These are phyloP conservation scores for Muschampia staudingeri DNA, from an alignment of 2,888 invertebrate genomes.

Conservation along the genomic window DNA sequence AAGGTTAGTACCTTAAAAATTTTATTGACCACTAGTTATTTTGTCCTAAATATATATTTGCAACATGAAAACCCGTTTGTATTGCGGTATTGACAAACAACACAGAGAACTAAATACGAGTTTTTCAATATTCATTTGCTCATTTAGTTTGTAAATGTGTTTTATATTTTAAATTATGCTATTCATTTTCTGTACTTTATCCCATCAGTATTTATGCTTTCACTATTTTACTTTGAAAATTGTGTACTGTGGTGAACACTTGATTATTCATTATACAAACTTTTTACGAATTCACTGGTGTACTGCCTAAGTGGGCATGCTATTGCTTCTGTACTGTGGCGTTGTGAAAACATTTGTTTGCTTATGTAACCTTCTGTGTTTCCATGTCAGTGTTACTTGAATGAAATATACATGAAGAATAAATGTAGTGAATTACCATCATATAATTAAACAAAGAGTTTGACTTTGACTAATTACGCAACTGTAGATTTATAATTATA, in stretches of 20 bases:
- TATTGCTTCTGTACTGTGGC: conserved; percentile 89
- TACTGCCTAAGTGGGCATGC: conserved; percentile 87
- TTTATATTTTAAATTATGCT: conserved; percentile 63
- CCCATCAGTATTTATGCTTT: conserved; percentile 79
- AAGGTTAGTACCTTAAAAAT: too few species aligned
- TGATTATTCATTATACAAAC: conserved; percentile 72
- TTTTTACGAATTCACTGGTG: conserved; percentile 77
- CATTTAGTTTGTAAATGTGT: conserved; percentile 69
- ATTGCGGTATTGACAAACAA: conserved; percentile 41
- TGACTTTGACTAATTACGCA: conserved; percentile 89
- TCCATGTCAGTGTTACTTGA: conserved; percentile 78
- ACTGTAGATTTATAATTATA: conserved; percentile 76
- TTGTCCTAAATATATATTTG: conserved; percentile 22
- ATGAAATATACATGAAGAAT: conserved; percentile 73
- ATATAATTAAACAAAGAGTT: conserved; percentile 86
- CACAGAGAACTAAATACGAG: conserved; percentile 21
- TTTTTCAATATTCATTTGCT: conserved; percentile 66
- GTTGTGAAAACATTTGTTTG: conserved; percentile 84
- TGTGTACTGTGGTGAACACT: conserved; percentile 69
- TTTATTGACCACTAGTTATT: conserved; percentile 43
- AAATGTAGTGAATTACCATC: conserved; percentile 84
- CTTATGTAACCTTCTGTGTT: conserved; percentile 84
- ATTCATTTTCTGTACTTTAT: conserved; percentile 69
- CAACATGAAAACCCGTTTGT: conserved; percentile 40
- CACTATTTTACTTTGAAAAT: conserved; percentile 76